These are phyloP conservation scores for Drosophila macrospina DNA, from an alignment of 2,888 invertebrate genomes.

Conservation along the genomic window DNA sequence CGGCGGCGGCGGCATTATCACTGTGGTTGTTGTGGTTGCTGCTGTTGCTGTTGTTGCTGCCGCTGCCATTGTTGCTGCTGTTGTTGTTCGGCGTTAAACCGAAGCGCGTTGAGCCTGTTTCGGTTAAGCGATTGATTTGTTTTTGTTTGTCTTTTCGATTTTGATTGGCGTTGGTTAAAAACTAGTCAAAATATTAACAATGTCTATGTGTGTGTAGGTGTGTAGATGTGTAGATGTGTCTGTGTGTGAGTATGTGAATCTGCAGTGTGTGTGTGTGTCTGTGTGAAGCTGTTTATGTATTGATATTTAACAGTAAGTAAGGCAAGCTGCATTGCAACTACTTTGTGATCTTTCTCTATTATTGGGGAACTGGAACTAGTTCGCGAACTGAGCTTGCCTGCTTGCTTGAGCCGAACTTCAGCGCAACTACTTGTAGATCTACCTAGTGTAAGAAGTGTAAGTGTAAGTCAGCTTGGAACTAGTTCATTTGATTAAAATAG, in stretches of 20 bases:
- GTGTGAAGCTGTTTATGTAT: conserved; percentile 59
- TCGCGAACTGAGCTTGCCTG: too few species aligned
- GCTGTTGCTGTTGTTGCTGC: conserved; percentile 42
- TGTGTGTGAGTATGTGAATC: conserved; percentile 32
- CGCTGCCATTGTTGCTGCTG: conserved; percentile 42
- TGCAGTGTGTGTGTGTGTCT: conserved; percentile 23
- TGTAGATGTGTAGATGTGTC: conserved; percentile 35
- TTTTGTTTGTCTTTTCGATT: conserved; percentile 38
- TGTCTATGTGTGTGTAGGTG: conserved; percentile 35
- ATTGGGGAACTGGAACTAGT: too few species aligned
- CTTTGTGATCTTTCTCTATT: background rate
- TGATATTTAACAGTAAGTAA: conserved; percentile 53
- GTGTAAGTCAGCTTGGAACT: background rate
- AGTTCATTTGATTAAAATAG: background rate
- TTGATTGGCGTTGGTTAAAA: conserved; percentile 58
- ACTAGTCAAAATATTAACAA: conserved; percentile 63
- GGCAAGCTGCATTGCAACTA: conserved; percentile 22
- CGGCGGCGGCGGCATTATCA: conserved; percentile 66
- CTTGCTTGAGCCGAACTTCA: too few species aligned
- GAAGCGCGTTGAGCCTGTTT: conserved; percentile 85
- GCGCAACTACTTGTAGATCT: background rate
- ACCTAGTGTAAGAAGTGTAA: background rate
- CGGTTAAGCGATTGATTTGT: conserved; percentile 78
- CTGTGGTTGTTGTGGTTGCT: conserved; percentile 48
- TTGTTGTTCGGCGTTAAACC: conserved; percentile 75